These are phyloP conservation scores for Pachycephala philippinensis DNA, from an alignment of 2,113 vertebrate species.

Conservation along the genomic window DNA sequence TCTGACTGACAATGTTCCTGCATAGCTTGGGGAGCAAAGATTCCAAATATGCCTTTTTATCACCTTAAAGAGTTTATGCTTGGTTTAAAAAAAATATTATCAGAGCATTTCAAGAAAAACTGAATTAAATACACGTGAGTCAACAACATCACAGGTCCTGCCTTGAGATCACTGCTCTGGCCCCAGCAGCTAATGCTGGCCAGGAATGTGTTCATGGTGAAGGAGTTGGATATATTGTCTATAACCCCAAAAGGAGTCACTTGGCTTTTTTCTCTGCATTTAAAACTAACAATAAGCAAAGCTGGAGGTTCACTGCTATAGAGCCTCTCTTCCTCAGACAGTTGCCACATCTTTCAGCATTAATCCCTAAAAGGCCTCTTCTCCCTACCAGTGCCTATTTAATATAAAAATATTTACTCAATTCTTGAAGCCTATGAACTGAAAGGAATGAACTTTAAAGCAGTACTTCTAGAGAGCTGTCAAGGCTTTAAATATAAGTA, in stretches of 20 bases:
- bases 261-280: background rate
- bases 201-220: background rate
- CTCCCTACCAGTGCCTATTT: conserved; percentile 23
- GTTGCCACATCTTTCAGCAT: conserved; percentile 24
- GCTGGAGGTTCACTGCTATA: background rate
- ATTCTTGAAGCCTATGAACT: conserved; percentile 40
- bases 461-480: conserved; percentile 34
- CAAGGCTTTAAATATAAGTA: conserved; percentile 58
- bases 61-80: background rate
- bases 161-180: background rate
- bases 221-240: background rate
- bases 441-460: conserved; percentile 70
- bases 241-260: background rate
- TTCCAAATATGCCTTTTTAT: background rate
- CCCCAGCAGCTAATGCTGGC: background rate
- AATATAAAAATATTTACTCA: conserved; percentile 68
- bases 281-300: background rate
- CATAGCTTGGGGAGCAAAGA: background rate
- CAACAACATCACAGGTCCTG: background rate
- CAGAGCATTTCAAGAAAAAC: background rate
- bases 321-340: background rate
- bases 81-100: background rate
- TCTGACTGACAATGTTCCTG: background rate
- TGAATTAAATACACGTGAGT: background rate
- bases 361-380: conserved; percentile 33